These are phyloP conservation scores for Aphelinus certus DNA, from an alignment of 1,140 invertebrate genomes.

Conservation along the genomic window DNA sequence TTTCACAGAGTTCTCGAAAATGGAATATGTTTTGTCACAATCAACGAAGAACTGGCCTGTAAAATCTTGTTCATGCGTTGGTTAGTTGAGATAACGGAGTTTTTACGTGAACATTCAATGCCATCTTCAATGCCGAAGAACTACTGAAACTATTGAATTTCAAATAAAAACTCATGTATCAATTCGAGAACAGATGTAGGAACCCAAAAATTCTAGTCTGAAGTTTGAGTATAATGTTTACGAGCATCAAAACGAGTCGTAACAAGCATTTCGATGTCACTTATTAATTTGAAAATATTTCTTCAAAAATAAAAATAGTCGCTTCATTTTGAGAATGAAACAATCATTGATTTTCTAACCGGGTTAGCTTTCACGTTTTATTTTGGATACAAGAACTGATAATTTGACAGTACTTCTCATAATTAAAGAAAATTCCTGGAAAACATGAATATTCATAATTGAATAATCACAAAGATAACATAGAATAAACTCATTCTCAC, in stretches of 20 bases:
- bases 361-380: not conserved
- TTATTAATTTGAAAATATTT: no score
- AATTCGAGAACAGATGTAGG: not conserved
- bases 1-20: not conserved
- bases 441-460: not conserved
- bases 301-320: no score
- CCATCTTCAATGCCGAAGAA: not conserved
- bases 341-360: no score
- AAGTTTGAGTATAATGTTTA: constrained; percentile 17
- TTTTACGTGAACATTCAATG: constrained; percentile 30
- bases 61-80: constrained; percentile 19
- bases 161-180: no score
- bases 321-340: no score
- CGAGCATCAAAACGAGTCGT: no score
- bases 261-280: no score
- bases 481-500: constrained; percentile 8
- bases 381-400: not conserved
- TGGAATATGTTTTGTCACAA: constrained; percentile 48
- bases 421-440: not conserved
- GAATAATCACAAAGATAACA: not conserved
- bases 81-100: constrained; percentile 2
- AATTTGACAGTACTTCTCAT: not conserved
- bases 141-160: no score
- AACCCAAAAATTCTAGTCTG: constrained; percentile 34
- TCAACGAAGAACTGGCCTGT: constrained; percentile 67